Evolutionary conservation across 2,888 invertebrate genomes (phyloP).

Genomic region (Thymelicus lineola): DNA sequence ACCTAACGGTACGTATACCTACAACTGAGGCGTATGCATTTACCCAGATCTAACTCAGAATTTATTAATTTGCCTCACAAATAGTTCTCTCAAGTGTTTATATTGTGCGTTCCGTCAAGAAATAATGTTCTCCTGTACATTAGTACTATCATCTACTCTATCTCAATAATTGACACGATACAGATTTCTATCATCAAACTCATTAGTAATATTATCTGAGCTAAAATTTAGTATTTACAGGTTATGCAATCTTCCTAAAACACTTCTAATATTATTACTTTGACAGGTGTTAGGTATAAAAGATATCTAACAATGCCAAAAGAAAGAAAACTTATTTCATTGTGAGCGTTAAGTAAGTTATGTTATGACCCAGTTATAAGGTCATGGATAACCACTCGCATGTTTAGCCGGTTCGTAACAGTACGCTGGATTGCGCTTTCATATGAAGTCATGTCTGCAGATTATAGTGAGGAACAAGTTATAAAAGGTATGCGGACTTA

Average conservation of each 20-base stretch:
- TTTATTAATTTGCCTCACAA: too few species aligned
- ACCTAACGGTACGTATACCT: too few species aligned
- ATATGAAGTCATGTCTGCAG: constrained; percentile 50
- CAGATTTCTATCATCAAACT: too few species aligned
- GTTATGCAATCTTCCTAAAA: constrained; percentile 8
- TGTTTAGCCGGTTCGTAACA: constrained; percentile 61
- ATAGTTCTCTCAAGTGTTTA: too few species aligned
- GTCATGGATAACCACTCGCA: constrained; percentile 67
- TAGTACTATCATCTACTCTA: too few species aligned
- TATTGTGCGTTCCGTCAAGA: neutral
- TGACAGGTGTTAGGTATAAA: constrained; percentile 26
- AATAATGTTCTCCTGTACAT: neutral
- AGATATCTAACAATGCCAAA: constrained; percentile 18
- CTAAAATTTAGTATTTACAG: neutral
- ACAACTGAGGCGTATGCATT: too few species aligned
- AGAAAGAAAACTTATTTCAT: constrained; percentile 34
- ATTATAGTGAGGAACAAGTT: constrained; percentile 41
- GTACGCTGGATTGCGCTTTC: constrained; percentile 55
- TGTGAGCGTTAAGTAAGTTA: constrained; percentile 44
- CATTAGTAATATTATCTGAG: neutral
- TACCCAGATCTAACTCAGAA: too few species aligned
- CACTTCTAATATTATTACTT: neutral
- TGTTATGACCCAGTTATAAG: constrained; percentile 64
- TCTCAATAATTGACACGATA: too few species aligned
- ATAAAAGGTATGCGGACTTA: constrained; percentile 20